Percentiles rank a stretch among this genome's conserved stretches.
These are phyloP conservation scores for Macrosiphum euphorbiae DNA, from an alignment of 2,888 invertebrate genomes.

Conservation along the genomic window DNA sequence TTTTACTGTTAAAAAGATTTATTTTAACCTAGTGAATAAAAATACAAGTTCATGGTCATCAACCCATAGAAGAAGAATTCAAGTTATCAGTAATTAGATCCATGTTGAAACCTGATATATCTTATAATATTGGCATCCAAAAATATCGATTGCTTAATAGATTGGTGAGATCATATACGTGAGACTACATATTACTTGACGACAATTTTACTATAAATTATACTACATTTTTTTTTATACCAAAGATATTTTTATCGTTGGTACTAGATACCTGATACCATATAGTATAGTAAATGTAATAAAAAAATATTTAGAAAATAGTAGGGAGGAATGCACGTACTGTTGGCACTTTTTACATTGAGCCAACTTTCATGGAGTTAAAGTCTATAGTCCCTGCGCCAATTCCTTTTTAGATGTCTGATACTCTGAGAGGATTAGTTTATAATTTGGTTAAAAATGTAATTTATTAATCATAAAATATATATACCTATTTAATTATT, in stretches of 20 bases:
- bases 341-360: not conserved
- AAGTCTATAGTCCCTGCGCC: not conserved
- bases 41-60: constrained; percentile 50
- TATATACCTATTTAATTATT: not conserved
- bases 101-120: constrained; percentile 36
- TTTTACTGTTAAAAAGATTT: not conserved
- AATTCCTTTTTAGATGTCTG: not conserved
- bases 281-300: not conserved
- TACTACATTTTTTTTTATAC: not conserved
- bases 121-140: constrained; percentile 36
- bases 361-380: not conserved
- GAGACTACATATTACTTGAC: not conserved
- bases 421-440: not conserved
- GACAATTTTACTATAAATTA: not conserved
- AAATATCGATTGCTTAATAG: constrained; percentile 57
- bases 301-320: not conserved
- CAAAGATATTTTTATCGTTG: no score
- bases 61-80: constrained; percentile 50
- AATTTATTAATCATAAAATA: not conserved
- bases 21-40: not conserved
- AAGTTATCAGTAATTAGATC: constrained; percentile 47
- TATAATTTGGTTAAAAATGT: not conserved
- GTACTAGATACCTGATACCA: not conserved
- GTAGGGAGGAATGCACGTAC: not conserved
- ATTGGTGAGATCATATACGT: not conserved